Evolutionary conservation across 2,797 vertebrate species (phyloP).

Genomic region (Rallus crepitans): DNA sequence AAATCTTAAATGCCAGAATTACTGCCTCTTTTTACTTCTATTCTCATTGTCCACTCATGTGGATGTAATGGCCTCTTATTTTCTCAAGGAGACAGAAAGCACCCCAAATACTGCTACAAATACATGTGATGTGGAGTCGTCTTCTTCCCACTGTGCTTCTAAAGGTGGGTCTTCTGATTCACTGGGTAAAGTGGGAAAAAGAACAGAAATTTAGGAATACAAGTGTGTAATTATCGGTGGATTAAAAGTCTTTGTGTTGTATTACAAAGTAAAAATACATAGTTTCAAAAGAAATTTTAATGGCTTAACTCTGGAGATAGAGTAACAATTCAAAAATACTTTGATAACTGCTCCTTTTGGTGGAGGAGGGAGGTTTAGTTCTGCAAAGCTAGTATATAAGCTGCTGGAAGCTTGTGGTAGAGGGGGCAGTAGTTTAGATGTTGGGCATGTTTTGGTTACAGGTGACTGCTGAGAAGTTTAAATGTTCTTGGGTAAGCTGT

Average conservation of each 20-base stretch:
- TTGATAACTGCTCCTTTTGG: neutral
- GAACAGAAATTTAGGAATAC: neutral
- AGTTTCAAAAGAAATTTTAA: neutral
- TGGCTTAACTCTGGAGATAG: neutral
- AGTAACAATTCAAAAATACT: neutral
- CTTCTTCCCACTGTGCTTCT: neutral
- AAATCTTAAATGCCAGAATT: neutral
- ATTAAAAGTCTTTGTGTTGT: neutral
- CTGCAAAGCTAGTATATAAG: neutral
- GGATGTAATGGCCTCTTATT: neutral
- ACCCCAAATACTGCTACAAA: neutral
- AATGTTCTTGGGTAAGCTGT: neutral
- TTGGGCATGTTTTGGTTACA: neutral
- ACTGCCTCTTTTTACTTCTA: neutral
- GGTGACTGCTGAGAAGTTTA: neutral
- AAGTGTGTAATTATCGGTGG: neutral
- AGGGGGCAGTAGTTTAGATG: neutral
- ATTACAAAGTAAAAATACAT: neutral
- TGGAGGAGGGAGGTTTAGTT: neutral
- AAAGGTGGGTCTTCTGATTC: neutral
- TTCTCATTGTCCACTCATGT: neutral
- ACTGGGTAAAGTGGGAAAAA: constrained; percentile 20
- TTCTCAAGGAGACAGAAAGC: constrained; percentile 66
- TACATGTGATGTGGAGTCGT: neutral
- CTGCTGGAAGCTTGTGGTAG: neutral